Conservation (phyloP, 1,140 invertebrate species). For the Vanessa atalanta region DNA sequence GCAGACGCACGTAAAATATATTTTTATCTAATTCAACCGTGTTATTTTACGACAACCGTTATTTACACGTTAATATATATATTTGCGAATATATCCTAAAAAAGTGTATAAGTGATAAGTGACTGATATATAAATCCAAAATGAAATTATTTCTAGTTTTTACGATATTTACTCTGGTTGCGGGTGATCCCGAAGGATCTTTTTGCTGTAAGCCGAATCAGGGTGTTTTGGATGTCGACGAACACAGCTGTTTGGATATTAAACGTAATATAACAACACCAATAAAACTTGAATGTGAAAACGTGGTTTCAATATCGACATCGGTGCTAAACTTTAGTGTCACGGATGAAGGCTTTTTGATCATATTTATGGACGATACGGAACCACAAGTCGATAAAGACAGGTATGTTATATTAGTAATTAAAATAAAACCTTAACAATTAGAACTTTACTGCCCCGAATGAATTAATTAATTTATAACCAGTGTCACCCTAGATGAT, state of each 20-base stretch:
- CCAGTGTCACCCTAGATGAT: too few relatives aligned
- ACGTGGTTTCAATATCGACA: not conserved
- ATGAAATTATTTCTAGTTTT: slow-evolving; percentile 15
- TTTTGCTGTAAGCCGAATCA: slow-evolving; percentile 30
- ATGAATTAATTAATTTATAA: too few relatives aligned
- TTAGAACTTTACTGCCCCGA: not conserved
- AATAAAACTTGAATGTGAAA: slow-evolving; percentile 10
- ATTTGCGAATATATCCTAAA: not conserved
- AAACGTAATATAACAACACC: slow-evolving; percentile 10
- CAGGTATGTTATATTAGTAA: slow-evolving; percentile 10
- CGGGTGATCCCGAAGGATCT: slow-evolving; percentile 5
- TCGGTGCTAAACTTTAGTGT: slow-evolving; percentile 4
- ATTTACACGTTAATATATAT: not conserved
- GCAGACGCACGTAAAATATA: slow-evolving; percentile 5
- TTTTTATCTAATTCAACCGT: not conserved
- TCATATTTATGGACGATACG: not conserved
- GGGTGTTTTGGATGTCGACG: slow-evolving; percentile 9
- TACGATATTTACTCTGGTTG: not conserved
- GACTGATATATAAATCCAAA: not conserved
- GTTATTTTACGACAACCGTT: not conserved
- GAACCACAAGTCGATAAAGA: slow-evolving; percentile 13
- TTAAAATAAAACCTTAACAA: not conserved
- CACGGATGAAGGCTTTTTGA: slow-evolving; percentile 21
- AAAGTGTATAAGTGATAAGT: slow-evolving; percentile 11
- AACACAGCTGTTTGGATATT: slow-evolving; percentile 17